Base-by-base conservation (phyloP, 2,797 vertebrate genomes). In the Enteromius argenteus region DNA sequence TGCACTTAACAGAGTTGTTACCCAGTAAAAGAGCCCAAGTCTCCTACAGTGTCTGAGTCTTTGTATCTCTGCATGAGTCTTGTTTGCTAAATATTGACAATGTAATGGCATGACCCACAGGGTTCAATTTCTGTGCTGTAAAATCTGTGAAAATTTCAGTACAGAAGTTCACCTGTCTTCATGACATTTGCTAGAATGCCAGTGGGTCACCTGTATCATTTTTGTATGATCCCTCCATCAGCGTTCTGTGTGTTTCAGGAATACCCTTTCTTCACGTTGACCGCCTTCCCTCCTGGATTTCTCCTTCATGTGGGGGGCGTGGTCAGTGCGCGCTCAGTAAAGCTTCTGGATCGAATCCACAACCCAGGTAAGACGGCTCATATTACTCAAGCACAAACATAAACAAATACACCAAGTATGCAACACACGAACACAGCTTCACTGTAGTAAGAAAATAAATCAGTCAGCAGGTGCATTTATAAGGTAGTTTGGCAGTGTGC, bases 221-320 rank as follows among this genome's bases (percentile, higher is more conserved):
- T 81, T 56, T 81, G 14, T 81, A 72, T 67, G 9, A 53, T 10
- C 13, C 23, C 21, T 64, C 35, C 30, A 42, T 66, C 39, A 42
- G 7, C 3, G 11, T 23, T 30, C 39, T 84, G 19, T 84, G 15
- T 88, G 51, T 84, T 78, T 5, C 91, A 99, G 98, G 98, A 99
- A 92, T 99, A 99, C 88, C 98, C 98, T 1, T 99, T 99, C 92
- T 99, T 99, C 85, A 99, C 98, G 30, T 86, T 99, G 94, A 98
- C 97, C n/a, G 94, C 96, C 49, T 99, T 99, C 85, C 98, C 98
- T 14, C 90, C 95, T 42, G 97, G 96, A 71, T 99, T 99, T 89
- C 96, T 99, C 6, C 91, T 99, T 53, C 98, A 99, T 0, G 96
- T 97, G 0, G 98, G 97, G 0, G 98, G 98, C 3, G 98, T 99